phyloP scores from a whole-genome alignment of 2,888 invertebrate genomes.

The Chrysomela aeneicollis region DNA sequence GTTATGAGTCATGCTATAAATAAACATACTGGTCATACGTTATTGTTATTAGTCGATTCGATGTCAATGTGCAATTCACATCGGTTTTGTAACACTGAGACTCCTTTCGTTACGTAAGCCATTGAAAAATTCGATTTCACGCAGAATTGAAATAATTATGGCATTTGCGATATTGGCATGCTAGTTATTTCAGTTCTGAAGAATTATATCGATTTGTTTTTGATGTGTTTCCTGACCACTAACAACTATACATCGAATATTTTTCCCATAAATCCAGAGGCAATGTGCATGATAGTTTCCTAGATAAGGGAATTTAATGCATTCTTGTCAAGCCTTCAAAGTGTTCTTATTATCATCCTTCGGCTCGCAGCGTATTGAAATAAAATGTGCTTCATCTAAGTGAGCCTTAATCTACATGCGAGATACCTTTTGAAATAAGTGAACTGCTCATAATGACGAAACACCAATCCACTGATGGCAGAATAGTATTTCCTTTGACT shows the following conservation, averaged over 20 bases:
- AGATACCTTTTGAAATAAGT: background rate
- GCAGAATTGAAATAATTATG: too few species aligned
- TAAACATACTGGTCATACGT: background rate
- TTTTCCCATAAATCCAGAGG: background rate
- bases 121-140: too few species aligned
- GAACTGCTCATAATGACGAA: background rate
- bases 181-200: too few species aligned
- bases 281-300: background rate
- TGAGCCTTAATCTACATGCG: background rate
- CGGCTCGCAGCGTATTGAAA: background rate
- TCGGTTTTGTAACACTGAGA: background rate
- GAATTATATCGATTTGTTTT: too few species aligned
- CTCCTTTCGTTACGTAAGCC: too few species aligned
- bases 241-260: background rate
- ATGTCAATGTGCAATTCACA: background rate
- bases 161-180: too few species aligned
- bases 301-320: background rate
- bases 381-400: background rate
- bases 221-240: too few species aligned
- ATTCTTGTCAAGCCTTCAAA: background rate
- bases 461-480: background rate
- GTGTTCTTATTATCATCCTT: background rate
- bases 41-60: background rate
- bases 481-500: background rate
- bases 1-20: background rate